Conservation (phyloP, 2,113 vertebrate species). For the Thalassoma bifasciatum region DNA sequence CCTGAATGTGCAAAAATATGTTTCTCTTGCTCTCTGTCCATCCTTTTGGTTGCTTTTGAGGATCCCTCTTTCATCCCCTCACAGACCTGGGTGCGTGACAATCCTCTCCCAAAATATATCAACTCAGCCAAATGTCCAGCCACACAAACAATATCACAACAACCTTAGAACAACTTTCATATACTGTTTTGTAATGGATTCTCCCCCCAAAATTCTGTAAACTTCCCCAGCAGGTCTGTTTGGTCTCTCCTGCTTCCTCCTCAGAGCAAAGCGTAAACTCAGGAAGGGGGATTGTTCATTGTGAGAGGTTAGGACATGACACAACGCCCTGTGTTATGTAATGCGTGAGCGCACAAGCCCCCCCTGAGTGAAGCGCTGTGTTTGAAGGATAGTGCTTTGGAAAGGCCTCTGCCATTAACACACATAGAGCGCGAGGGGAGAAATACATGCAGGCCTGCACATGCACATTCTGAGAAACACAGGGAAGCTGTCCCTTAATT, state of each 20-base stretch:
- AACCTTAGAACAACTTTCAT: slow-evolving; percentile 25
- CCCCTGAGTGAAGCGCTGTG: slow-evolving; percentile 60
- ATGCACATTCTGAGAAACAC: slow-evolving; percentile 17
- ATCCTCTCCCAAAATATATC: slow-evolving; percentile 21
- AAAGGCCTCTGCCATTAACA: slow-evolving; percentile 61
- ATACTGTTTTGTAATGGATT: slow-evolving; percentile 56
- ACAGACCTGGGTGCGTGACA: background rate
- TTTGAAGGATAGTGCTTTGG: slow-evolving; percentile 75
- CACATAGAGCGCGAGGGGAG: slow-evolving; percentile 28
- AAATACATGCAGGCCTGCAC: slow-evolving; percentile 29
- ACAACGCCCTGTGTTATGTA: slow-evolving; percentile 67
- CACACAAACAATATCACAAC: slow-evolving; percentile 24
- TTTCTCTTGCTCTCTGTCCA: background rate
- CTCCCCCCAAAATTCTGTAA: slow-evolving; percentile 50
- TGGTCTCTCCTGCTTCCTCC: slow-evolving; percentile 73
- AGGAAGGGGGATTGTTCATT: slow-evolving; percentile 81
- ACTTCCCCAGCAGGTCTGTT: slow-evolving; percentile 65
- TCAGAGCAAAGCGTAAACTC: slow-evolving; percentile 72
- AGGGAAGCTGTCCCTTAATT: slow-evolving; percentile 30
- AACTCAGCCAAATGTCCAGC: slow-evolving; percentile 20
- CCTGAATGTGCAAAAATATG: background rate
- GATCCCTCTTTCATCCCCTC: slow-evolving; percentile 30
- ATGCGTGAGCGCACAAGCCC: slow-evolving; percentile 55
- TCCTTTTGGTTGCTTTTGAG: background rate
- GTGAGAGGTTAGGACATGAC: slow-evolving; percentile 73